A percentile compares a stretch with the other conserved stretches of the same genome.
These are phyloP conservation scores for Limnephilus rhombicus DNA, from an alignment of 2,888 invertebrate genomes.

Conservation along the genomic window DNA sequence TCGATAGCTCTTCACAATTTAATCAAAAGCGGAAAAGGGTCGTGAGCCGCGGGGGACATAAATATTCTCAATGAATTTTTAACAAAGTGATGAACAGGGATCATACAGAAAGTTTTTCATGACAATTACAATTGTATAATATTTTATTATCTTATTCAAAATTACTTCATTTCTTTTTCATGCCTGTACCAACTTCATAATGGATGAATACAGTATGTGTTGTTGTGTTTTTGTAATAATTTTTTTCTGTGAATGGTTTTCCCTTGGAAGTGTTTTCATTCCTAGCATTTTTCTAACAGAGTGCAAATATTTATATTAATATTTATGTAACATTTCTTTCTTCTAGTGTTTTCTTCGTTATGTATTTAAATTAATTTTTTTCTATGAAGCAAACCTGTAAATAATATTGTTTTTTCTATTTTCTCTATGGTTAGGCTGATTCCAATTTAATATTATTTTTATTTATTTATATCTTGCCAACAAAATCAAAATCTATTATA, in stretches of 20 bases:
- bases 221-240: constrained; percentile 10
- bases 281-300: constrained; percentile 24
- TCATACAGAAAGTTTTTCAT: background rate
- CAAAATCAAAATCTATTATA: background rate
- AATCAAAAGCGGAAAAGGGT: no score
- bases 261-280: background rate
- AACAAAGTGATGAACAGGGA: no score
- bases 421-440: background rate
- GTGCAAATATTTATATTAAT: background rate
- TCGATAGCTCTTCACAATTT: no score
- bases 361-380: background rate
- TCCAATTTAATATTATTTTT: background rate
- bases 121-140: background rate
- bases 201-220: background rate
- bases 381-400: background rate
- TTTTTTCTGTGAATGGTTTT: background rate
- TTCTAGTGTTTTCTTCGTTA: background rate
- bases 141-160: background rate
- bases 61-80: no score
- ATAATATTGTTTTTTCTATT: background rate
- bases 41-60: no score
- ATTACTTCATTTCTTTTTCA: constrained; percentile 17
- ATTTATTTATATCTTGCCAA: background rate
- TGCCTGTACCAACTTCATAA: background rate
- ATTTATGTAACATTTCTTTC: constrained; percentile 24